Conservation (phyloP, 1,140 invertebrate species). For the Chionoecetes opilio region DNA sequence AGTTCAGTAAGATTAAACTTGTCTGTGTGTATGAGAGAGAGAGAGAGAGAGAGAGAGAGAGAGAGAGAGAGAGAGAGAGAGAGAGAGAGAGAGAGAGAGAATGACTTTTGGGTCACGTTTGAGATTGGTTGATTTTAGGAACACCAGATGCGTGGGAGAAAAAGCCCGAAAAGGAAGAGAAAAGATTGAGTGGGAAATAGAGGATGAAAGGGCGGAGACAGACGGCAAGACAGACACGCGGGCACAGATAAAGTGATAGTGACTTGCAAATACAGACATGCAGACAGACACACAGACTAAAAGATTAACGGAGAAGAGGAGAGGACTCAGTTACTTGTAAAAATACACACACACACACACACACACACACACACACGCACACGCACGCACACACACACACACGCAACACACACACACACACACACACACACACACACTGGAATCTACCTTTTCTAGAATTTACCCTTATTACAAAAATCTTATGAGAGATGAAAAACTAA, state of each 20-base stretch:
- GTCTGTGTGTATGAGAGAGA: not conserved
- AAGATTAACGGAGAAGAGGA: not conserved
- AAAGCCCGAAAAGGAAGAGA: slow-evolving; percentile 6
- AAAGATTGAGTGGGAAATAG: not conserved
- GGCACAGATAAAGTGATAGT: not conserved
- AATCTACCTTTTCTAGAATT: no score
- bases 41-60: slow-evolving; percentile 22
- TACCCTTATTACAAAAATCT: no score
- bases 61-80: slow-evolving; percentile 27
- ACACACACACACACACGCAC: no score
- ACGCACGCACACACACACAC: no score
- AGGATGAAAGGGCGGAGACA: not conserved
- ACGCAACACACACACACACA: no score
- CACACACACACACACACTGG: no score
- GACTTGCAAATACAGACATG: not conserved
- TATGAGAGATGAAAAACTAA: no score
- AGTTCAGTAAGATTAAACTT: no score
- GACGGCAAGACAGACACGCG: not conserved
- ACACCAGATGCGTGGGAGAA: slow-evolving; percentile 25
- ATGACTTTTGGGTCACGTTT: slow-evolving; percentile 6
- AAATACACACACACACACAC: no score
- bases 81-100: slow-evolving; percentile 27
- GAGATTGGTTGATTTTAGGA: not conserved
- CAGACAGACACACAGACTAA: not conserved
- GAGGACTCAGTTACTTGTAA: no score